Evolutionary conservation across 2,113 vertebrate species (phyloP), one percentile per base, ranked within the genome.

Genomic region (Stegostoma tigrinum): DNA sequence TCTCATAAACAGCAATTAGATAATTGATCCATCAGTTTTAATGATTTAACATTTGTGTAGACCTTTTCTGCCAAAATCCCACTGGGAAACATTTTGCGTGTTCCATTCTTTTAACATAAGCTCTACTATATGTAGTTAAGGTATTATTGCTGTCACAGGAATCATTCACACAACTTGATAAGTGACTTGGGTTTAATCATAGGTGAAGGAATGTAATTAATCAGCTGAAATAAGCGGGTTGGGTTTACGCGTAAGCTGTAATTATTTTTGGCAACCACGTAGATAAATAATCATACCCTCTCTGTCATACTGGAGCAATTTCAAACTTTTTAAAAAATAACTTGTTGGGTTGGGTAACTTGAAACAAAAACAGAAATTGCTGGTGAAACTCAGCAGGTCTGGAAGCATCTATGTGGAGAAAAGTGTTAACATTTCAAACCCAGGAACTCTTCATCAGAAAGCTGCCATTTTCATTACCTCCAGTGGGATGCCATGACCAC

Each of bases 201-300:
- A 91, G 27, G 4, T 34, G 30, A 66, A 14, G 17, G 55, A 91
- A 91, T 64, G 52, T 61, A 93, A 93, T 93, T 93, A 66, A 30
- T 38, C 90, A 93, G 7, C 55, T 38, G 5, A 93, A 93, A 66
- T 24, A 15, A 2, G 83, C 48, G 42, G 48, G 19, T 52, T 52
- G 52, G 52, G 45, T 87, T 87, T 52, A 87, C 24, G 30, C 42
- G 90, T 7, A 93, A 93, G 1, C 67, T 93, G 12, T 93, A 67
- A 38, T 93, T 67, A 91, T 64, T 93, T 93, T 93, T 93, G 90
- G 66, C 90, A 87, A 15, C 90, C 42, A 55, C 24, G 30, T 89
- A 52, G 86, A 17, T 93, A 93, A 91, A 64, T 38, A n/a, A 38
- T 38, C 8, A 8, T 64, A 55, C 30, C 23, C 85, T 52, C 27